A percentile compares a stretch with the other conserved stretches of the same genome.
phyloP scores from a whole-genome alignment of 1,140 invertebrate genomes.

The Eurytemora carolleeae region DNA sequence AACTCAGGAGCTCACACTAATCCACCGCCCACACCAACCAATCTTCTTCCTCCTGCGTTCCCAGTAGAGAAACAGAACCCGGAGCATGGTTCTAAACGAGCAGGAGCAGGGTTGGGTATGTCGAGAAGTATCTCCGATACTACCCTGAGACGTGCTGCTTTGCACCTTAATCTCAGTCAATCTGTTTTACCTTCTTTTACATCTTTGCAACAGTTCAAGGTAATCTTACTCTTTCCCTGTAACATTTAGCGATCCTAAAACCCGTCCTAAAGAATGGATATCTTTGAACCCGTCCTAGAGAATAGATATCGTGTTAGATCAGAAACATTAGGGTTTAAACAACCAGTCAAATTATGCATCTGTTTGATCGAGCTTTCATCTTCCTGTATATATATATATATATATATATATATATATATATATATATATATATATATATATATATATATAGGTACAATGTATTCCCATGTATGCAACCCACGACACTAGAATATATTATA shows the following conservation, averaged over 20 bases:
- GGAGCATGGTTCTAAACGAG: neutral
- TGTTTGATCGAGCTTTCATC: conserved; percentile 1
- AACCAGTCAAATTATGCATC: no score
- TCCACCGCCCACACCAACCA: neutral
- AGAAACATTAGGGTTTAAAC: no score
- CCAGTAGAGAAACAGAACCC: neutral
- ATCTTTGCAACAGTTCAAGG: conserved; percentile 28
- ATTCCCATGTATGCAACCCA: no score
- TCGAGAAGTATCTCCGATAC: conserved; percentile 26
- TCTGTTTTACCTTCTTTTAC: conserved; percentile 25
- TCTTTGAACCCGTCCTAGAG: no score
- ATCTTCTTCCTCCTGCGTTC: neutral
- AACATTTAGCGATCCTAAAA: no score
- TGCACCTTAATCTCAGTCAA: conserved; percentile 25
- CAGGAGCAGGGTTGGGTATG: conserved; percentile 20
- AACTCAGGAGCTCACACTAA: neutral
- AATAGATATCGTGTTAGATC: no score
- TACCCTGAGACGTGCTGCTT: conserved; percentile 24
- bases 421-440: no score
- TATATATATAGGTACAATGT: no score
- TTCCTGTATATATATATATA: conserved; percentile 7
- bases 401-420: no score
- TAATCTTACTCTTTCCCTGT: conserved; percentile 18
- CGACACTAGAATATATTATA: no score
- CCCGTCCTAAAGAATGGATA: no score